phyloP scores from a whole-genome alignment of 2,113 vertebrate species.

The Pseudolaguvia tuberculata region DNA sequence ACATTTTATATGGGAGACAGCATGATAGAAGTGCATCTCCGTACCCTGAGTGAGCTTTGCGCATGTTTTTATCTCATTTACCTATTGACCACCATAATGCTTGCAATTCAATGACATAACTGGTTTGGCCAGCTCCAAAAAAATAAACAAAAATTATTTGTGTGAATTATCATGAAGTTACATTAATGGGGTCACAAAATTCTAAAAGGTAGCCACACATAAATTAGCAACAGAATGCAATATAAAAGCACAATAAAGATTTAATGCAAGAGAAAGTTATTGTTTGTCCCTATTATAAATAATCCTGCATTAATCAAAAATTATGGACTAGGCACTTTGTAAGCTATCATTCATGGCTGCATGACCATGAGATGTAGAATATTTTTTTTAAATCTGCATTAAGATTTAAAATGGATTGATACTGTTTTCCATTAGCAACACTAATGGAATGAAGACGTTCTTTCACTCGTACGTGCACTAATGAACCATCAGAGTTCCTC shows the following conservation, averaged over 20 bases:
- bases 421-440: conserved; percentile 31
- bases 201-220: background rate
- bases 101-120: conserved; percentile 4
- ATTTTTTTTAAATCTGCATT: conserved; percentile 6
- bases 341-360: conserved; percentile 8
- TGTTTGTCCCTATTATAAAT: background rate
- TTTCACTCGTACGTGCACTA: conserved; percentile 42
- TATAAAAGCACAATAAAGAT: background rate
- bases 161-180: conserved; percentile 7
- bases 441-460: conserved; percentile 29
- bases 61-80: conserved; percentile 34
- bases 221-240: background rate
- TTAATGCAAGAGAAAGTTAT: background rate
- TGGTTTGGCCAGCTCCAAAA: background rate
- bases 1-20: conserved; percentile 40
- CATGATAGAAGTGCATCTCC: conserved; percentile 1
- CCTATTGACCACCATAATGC: conserved; percentile 4
- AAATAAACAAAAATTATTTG: background rate
- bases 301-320: background rate
- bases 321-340: background rate
- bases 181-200: background rate
- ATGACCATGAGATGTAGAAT: conserved; percentile 14
- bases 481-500: conserved; percentile 42
- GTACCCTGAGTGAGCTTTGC: conserved; percentile 22
- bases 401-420: conserved; percentile 16